Evolutionary conservation across 2,113 vertebrate genomes (phyloP), one percentile per base, ranked within the genome.

Genomic region (Canis aureus): DNA sequence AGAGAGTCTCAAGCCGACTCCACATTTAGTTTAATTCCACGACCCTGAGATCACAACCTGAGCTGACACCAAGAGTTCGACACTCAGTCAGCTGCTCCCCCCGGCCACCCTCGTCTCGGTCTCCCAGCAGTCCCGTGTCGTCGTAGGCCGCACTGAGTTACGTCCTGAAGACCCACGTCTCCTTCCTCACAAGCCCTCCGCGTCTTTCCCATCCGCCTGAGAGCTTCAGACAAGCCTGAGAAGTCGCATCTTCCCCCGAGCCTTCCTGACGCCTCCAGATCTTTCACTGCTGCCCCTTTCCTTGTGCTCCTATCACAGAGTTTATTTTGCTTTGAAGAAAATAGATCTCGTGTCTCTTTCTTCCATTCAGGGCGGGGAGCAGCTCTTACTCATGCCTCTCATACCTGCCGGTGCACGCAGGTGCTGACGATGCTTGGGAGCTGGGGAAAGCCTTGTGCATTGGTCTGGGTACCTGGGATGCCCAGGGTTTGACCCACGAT

Each of bases 41-140:
- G 7, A 17, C 66, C 29, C 66, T n/a, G 66, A 17, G 66, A 67
- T 67, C 66, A 67, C n/a, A 15, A 67, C 66, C 7, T 8, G 66
- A 8, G 66, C 66, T 10, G 7, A 67, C 32, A 67, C n/a, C 66
- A 7, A 67, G 66, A 67, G 66, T 67, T 7, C 6, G 29, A 67
- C 15, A 0, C 29, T n/a, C 29, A n/a, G 7, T 3, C 2, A 15
- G 15, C 66, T 3, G 15, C 15, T 3, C 66, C 66, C 16, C 29
- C 66, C 29, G 8, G 66, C 29, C 15, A 1, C 8, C 16, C 32
- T 10, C 25, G 12, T n/a, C n/a, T 38, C 20, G 22, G 17, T 23
- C 25, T 43, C 11, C 12, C 38, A 0, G 25, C 11, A 43, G 5
- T 38, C 71, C 38, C 8, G 1, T 0, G 22, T 74, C 22, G 71